Base-by-base conservation (phyloP, 2,113 vertebrate species). In the Cacatua alba region DNA sequence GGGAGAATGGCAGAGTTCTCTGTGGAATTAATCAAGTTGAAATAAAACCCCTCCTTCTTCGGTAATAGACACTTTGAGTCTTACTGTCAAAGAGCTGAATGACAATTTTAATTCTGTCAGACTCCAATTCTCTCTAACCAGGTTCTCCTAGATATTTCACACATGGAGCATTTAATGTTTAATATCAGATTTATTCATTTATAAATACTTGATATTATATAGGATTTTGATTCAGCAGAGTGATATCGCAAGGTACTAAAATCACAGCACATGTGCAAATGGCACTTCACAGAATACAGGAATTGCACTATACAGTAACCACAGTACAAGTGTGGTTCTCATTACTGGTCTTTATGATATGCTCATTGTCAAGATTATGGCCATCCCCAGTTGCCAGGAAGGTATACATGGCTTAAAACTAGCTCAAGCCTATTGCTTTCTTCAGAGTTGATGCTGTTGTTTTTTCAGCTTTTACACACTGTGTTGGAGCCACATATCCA, bases 401-500 rank as follows among this genome's bases (percentile, higher is more conserved):
- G 14, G 29, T 25, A 20, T 24, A 48, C 1, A 4, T 52, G n/a
- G 21, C 65, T 79, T 72, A 37, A 83, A 92, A 83, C 25, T 31
- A 67, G 12, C 29, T 72, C 25, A 52, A 82, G 37, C 16, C 65
- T 79, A 39, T 51, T 51, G 43, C 10, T 85, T 6, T 65, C 43
- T 67, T 79, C 59, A n/a, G 57, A 78, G 57, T 51, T 57, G 9
- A 28, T 33, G 76, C 48, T 48, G 21, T 33, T 71, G 41, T 0
- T 33, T 77, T 68, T 49, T 65, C 35, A 43, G 31, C 17, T 70
- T 71, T 57, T 79, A 33, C 16, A 44, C 6, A 6, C 48, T 57
- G 20, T 35, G 20, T 79, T 60, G 39, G 16, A 60, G 71, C 26
- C 17, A 37, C 0, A 0, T 11, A 17, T 6, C 11, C 6, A 3